Conservation (phyloP, 2,113 vertebrate genomes). For the Pseudorasbora parva region DNA sequence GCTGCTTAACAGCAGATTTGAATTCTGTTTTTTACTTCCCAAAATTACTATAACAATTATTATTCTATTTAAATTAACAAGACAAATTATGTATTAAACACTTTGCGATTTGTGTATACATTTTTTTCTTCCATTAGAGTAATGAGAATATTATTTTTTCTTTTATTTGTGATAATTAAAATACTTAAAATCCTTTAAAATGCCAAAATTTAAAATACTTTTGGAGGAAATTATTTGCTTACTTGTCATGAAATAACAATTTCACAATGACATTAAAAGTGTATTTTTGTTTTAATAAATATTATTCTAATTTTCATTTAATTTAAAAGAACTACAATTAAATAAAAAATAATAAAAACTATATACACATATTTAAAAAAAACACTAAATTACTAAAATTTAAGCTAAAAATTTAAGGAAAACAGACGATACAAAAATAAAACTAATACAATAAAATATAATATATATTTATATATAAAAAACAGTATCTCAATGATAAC, state of each 20-base stretch:
- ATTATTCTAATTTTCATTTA: background rate
- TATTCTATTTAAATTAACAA: background rate
- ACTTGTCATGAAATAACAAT: background rate
- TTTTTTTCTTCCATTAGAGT: background rate
- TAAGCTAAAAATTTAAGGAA: background rate
- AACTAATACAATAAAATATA: background rate
- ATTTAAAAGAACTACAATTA: background rate
- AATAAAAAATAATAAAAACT: background rate
- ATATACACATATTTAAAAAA: background rate
- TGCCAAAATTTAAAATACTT: no score
- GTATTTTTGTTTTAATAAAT: no score
- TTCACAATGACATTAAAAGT: no score
- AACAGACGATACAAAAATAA: background rate
- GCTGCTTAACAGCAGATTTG: no score
- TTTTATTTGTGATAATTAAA: no score
- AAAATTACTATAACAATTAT: background rate
- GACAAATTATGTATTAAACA: background rate
- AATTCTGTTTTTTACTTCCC: background rate
- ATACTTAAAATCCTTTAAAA: no score
- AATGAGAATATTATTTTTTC: background rate
- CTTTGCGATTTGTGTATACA: background rate
- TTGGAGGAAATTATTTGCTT: background rate
- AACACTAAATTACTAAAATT: background rate
- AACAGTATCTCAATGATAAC: background rate
- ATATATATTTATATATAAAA: background rate